phyloP scores from a whole-genome alignment of 2,888 invertebrate species.

The Agrilus biguttatus region DNA sequence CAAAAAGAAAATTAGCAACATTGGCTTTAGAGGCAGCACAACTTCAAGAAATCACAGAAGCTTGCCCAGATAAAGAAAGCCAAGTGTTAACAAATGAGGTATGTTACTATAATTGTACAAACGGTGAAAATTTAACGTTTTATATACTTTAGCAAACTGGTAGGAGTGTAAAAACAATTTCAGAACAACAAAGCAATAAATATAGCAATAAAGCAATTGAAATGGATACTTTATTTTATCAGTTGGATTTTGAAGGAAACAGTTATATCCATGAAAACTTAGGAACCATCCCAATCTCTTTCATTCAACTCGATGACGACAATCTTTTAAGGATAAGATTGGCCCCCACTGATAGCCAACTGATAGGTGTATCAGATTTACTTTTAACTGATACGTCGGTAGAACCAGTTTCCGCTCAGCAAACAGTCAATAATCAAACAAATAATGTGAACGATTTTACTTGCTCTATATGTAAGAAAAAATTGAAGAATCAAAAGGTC shows the following conservation, averaged over 20 bases:
- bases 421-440: conserved; percentile 4
- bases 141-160: conserved; percentile 1
- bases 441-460: conserved; percentile 2
- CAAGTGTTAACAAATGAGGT: too few relatives aligned
- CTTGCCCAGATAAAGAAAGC: too few relatives aligned
- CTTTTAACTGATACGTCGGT: not conserved
- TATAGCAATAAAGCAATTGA: not conserved
- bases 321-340: too few relatives aligned
- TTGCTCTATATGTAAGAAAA: conserved; percentile 24
- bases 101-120: not conserved
- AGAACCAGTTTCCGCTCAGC: not conserved
- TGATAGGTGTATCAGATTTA: not conserved
- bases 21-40: too few relatives aligned
- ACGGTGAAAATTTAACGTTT: not conserved
- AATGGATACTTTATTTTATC: conserved; percentile 2
- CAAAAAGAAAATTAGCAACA: too few relatives aligned
- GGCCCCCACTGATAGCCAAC: too few relatives aligned
- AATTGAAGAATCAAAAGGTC: conserved; percentile 22
- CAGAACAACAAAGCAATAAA: too few relatives aligned
- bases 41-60: too few relatives aligned
- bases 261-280: not conserved
- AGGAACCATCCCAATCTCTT: too few relatives aligned
- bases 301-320: too few relatives aligned
- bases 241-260: conserved; percentile 3
- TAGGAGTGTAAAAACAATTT: not conserved